Evolutionary conservation across 2,797 vertebrate genomes (phyloP), one percentile per base, ranked within the genome.

Genomic region (Lophotriccus pileatus): DNA sequence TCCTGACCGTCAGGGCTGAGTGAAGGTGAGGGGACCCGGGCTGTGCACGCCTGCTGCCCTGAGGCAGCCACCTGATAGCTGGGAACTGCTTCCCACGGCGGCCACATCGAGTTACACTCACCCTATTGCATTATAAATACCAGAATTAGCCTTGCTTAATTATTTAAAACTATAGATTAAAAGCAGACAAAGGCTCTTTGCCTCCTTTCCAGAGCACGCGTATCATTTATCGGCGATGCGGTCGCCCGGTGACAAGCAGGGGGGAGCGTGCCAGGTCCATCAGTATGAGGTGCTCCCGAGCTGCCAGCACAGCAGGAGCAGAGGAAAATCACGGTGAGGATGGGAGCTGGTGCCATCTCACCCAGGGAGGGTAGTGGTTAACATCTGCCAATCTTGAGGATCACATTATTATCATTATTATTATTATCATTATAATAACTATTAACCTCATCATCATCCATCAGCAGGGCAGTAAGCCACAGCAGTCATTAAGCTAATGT

Each of bases 121-220:
- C 55, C 46, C 39, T 84, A 64, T 30, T 96, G 78, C 90, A 89
- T 95, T 95, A 96, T 94, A 87, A 96, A 91, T 90, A 84, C 60
- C 59, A 94, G 94, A 96, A 96, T 96, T 97, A 94, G 93, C 83
- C 86, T 81, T 91, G 66, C 64, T 97, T 85, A 97, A 97, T 97
- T 96, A 96, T 97, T 97, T 95, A 96, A 80, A 78, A 91, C 58
- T 91, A 95, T 87, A 91, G 91, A 95, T 96, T 95, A 88, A 93
- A 91, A 89, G 49, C 56, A 63, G 75, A 94, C 90, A 93, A 95
- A 96, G 41, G 84, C 47, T 77, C 73, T 93, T 84, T 76, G 62
- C 89, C 86, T 92, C 55, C 82, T 84, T 94, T 85, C 74, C 11
- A 9, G 82, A 92, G 93, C 80, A 72, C 11, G 2, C 3, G 3